Conservation (phyloP, 2,888 invertebrate genomes). For the Pelosia muscerda region DNA sequence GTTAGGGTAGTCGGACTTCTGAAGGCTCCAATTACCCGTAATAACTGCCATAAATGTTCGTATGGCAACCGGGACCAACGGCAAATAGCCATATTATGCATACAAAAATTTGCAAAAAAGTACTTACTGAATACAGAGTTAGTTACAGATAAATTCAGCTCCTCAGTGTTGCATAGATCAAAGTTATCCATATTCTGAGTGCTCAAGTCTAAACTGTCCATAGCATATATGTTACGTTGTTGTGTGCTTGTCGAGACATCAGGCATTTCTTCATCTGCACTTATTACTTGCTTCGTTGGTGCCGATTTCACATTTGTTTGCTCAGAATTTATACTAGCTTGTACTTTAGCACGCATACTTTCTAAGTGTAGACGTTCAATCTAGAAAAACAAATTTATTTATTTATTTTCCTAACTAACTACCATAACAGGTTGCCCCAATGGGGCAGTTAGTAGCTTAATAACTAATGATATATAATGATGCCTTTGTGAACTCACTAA, state of each 20-base stretch:
- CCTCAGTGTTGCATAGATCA: constrained; percentile 62
- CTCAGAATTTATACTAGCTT: neutral
- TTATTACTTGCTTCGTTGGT: constrained; percentile 2
- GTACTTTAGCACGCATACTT: constrained; percentile 54
- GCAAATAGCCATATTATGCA: too few species aligned
- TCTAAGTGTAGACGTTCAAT: constrained; percentile 76
- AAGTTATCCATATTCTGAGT: constrained; percentile 38
- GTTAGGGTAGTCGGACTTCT: too few species aligned
- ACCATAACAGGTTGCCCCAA: too few species aligned
- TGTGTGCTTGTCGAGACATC: neutral
- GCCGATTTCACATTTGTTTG: neutral
- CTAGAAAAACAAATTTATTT: constrained; percentile 50
- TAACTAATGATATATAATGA: too few species aligned
- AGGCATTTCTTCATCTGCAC: constrained; percentile 12
- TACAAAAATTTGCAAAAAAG: too few species aligned
- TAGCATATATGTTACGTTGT: neutral
- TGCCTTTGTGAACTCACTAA: too few species aligned
- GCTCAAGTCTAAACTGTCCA: neutral
- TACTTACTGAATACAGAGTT: constrained; percentile 62
- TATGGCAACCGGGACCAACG: too few species aligned
- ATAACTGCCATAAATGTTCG: too few species aligned
- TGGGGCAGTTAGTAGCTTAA: too few species aligned
- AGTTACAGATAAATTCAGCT: constrained; percentile 62
- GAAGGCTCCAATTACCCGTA: too few species aligned
- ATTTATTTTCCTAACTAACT: too few species aligned